Evolutionary conservation across 2,888 invertebrate species (phyloP), one percentile per base, ranked within the genome.

Genomic region (Miltochrista miniata): DNA sequence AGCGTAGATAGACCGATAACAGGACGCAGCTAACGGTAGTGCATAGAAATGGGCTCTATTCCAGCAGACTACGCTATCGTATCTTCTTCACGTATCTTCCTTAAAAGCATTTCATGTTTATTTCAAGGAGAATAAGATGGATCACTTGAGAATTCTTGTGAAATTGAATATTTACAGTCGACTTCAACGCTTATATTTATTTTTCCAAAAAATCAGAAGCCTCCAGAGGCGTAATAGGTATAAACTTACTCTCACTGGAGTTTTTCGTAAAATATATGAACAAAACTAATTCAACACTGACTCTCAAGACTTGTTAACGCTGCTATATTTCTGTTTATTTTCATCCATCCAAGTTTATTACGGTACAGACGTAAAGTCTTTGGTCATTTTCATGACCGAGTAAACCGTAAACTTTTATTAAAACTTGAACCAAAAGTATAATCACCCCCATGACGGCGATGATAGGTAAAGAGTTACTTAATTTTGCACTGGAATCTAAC

Each of bases 401-500:
- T 24, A 5, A 24, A 24, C 18, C 18, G 18, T 24, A 24, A 24
- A 24, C 18, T 24, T 24, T 24, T 24, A 24, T 24, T 24, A 24
- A 24, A 4, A 24, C 5, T 24, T 24, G 18, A 24, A 24, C 18
- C 37, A 39, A 51, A 46, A 18, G 33, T 48, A 29, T 51, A 50
- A 59, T 24, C 18, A 52, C 43, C 18, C 36, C 30, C 54, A 54
- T 45, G 53, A 47, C 53, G 36, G 54, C 45, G 33, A 51, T 41
- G 54, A 64, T 24, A 24, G 18, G 52, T 64, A 59, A 60, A 59
- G 67, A 72, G 64, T 69, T 72, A 70, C 64, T 75, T 79, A 79
- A 81, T 77, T 79, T 71, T 63, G 59, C 57, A 68, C 62, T 61
- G 70, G 69, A 69, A 82, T 81, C 79, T 80, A 80, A 75, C 80